phyloP scores from a whole-genome alignment of 2,797 vertebrate genomes.

The Syngnathus rostellatus region DNA sequence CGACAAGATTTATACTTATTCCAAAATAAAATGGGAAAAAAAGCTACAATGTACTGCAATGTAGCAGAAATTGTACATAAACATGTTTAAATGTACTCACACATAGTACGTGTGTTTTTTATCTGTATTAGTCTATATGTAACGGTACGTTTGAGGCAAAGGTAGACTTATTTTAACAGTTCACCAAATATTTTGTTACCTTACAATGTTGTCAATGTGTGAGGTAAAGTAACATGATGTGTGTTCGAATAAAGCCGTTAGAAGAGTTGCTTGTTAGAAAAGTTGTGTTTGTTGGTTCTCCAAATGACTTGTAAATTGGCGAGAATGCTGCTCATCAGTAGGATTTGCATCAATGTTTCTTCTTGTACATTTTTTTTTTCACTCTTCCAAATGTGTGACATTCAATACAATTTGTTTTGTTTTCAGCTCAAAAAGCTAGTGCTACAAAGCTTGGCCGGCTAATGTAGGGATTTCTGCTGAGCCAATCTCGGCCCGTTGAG shows the following conservation, averaged over 20 bases:
- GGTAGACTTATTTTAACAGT: background rate
- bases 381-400: background rate
- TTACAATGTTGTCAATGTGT: background rate
- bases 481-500: no score
- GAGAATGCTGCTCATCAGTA: background rate
- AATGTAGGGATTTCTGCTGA: no score
- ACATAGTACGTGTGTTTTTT: constrained; percentile 58
- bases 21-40: constrained; percentile 48
- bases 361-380: background rate
- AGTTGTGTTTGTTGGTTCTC: background rate
- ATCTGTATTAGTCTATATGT: constrained; percentile 67
- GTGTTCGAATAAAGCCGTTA: constrained; percentile 1
- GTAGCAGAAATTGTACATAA: constrained; percentile 36
- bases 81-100: constrained; percentile 62
- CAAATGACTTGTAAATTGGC: background rate
- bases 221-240: background rate
- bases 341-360: background rate
- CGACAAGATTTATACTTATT: constrained; percentile 55
- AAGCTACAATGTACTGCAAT: constrained; percentile 16
- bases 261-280: background rate
- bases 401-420: background rate
- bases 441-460: no score
- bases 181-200: background rate
- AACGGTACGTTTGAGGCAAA: constrained; percentile 38
- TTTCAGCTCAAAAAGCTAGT: background rate